Evolutionary conservation across 2,797 vertebrate genomes (phyloP).

Genomic region (Megalops cyprinoides): DNA sequence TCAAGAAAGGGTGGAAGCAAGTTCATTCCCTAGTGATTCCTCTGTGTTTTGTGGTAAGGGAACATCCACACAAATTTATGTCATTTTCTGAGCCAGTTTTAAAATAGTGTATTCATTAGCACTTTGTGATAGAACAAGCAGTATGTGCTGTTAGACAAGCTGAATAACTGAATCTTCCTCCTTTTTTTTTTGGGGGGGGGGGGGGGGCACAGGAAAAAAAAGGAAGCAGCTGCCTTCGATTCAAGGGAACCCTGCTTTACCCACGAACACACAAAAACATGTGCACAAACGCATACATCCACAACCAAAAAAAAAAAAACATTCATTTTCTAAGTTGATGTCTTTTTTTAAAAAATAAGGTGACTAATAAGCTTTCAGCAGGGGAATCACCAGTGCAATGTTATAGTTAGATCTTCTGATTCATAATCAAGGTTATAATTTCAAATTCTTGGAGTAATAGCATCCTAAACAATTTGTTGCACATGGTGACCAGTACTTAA

Average conservation of each 20-base stretch:
- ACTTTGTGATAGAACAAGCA: not conserved
- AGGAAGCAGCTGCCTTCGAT: not conserved
- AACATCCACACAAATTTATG: not conserved
- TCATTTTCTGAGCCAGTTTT: not conserved
- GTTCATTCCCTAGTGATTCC: not conserved
- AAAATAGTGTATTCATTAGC: not conserved
- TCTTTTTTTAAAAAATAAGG: not conserved
- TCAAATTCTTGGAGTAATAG: no score
- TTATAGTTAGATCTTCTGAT: not conserved
- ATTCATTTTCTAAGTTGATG: not conserved
- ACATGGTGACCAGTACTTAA: no score
- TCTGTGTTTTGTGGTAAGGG: not conserved
- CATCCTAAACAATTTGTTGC: no score
- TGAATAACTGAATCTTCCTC: not conserved
- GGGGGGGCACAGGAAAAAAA: not conserved
- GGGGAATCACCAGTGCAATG: not conserved
- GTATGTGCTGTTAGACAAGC: not conserved
- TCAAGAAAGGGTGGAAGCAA: not conserved
- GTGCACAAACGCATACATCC: no score
- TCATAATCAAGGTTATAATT: not conserved
- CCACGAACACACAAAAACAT: no score
- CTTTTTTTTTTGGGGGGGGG: not conserved
- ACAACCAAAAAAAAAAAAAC: no score
- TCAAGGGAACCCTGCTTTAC: not conserved
- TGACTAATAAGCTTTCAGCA: not conserved